These are phyloP conservation scores for western clawed frog (Xenopus tropicalis) DNA, from an alignment of 2,113 vertebrate species.

Conservation along the genomic window UCB_Xtro_10.0 CM004445.2:9965501-9966000, in stretches of 20 bases:
- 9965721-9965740: neutral
- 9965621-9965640: too few relatives aligned
- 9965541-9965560: too few relatives aligned
- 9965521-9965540: too few relatives aligned
- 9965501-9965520: too few relatives aligned
- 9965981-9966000: too few relatives aligned
- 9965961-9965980: constrained; percentile 96
- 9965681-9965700: too few relatives aligned
- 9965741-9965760: constrained; percentile 66
- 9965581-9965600: too few relatives aligned
- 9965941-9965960: constrained; percentile 90
- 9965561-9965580: too few relatives aligned
- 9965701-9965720: too few relatives aligned
- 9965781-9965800: constrained; percentile 90
- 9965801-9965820: constrained; percentile 94
- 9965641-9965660: too few relatives aligned
- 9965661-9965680: too few relatives aligned
- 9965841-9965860: constrained; percentile 90
- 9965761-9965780: constrained; percentile 87
- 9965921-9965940: constrained; percentile 95
- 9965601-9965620: too few relatives aligned
- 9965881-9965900: constrained; percentile 91
- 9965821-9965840: constrained; percentile 84
- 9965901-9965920: constrained; percentile 98
- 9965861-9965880: constrained; percentile 98